These are phyloP conservation scores for Cossypha polioptera DNA, from an alignment of 2,797 vertebrate genomes.

Conservation along the genomic window DNA sequence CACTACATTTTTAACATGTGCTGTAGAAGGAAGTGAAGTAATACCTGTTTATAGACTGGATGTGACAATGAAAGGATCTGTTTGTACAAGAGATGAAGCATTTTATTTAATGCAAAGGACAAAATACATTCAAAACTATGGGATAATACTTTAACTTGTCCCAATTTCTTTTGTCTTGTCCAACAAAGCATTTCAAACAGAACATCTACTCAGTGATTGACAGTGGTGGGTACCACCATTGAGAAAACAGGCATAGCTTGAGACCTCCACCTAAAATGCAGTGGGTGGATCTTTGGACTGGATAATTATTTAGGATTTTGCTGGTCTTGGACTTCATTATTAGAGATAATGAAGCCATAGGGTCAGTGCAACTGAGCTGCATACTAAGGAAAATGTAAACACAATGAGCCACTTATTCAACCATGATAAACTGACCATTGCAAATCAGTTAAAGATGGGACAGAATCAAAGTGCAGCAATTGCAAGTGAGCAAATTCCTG, in stretches of 20 bases:
- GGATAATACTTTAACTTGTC: not conserved
- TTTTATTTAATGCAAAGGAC: not conserved
- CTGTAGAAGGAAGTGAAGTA: not conserved
- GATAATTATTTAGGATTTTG: not conserved
- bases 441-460: not conserved
- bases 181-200: not conserved
- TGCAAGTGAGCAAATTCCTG: not conserved
- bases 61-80: not conserved
- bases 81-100: not conserved
- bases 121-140: not conserved
- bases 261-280: not conserved
- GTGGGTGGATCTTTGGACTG: not conserved
- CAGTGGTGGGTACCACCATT: not conserved
- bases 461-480: not conserved
- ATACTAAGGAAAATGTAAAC: conserved; percentile 22
- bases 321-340: not conserved
- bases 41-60: not conserved
- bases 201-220: not conserved
- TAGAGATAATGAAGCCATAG: conserved; percentile 8
- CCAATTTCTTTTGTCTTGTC: not conserved
- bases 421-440: not conserved
- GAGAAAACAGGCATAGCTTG: not conserved
- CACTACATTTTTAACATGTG: not conserved
- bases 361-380: not conserved
- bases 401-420: not conserved